phyloP scores from a whole-genome alignment of 2,113 vertebrate genomes.

The Lamprotornis superbus region DNA sequence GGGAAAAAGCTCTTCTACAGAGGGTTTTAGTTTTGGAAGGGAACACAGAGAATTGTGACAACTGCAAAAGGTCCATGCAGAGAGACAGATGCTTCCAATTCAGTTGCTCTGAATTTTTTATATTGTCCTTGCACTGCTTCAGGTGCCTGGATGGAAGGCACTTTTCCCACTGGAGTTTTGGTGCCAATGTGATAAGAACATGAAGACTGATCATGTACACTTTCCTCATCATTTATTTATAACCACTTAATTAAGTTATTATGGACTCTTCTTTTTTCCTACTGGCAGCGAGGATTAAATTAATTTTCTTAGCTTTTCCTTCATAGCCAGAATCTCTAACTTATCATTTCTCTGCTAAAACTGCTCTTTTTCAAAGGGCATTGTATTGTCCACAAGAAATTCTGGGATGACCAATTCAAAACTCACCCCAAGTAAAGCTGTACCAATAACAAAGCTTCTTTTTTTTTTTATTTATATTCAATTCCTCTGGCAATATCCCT shows the following conservation, averaged over 20 bases:
- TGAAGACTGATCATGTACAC: slow-evolving; percentile 22
- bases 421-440: neutral
- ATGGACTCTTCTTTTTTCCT: neutral
- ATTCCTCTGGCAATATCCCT: neutral
- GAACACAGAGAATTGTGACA: neutral
- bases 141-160: neutral
- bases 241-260: slow-evolving; percentile 59
- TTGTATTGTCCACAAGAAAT: neutral
- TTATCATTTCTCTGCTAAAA: neutral
- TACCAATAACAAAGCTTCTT: neutral
- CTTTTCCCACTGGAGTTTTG: slow-evolving; percentile 21
- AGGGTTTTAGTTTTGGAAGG: neutral
- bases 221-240: slow-evolving; percentile 34
- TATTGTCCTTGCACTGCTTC: neutral
- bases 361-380: neutral
- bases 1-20: neutral
- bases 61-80: neutral
- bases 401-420: neutral
- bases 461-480: neutral
- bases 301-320: slow-evolving; percentile 37
- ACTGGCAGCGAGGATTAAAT: slow-evolving; percentile 16
- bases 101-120: slow-evolving; percentile 37
- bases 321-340: slow-evolving; percentile 11
- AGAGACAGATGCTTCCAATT: slow-evolving; percentile 35
- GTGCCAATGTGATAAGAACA: slow-evolving; percentile 6